phyloP scores from a whole-genome alignment of 2,797 vertebrate genomes.

The Ciconia nigra region DNA sequence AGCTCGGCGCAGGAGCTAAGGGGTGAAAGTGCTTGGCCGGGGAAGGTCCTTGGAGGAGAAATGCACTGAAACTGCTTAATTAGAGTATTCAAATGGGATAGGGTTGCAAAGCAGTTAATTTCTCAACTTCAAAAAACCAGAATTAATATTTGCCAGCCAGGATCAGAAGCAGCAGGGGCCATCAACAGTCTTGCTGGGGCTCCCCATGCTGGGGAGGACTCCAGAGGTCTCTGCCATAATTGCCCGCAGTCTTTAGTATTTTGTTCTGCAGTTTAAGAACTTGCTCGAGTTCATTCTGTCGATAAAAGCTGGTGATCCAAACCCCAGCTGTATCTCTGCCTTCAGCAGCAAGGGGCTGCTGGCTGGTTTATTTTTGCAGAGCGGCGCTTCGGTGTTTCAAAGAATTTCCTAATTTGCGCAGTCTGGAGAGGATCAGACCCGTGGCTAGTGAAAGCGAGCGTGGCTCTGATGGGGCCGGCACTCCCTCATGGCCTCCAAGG shows the following conservation, averaged over 20 bases:
- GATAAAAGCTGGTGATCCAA: neutral
- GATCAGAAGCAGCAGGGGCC: neutral
- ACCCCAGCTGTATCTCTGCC: neutral
- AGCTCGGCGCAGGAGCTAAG: neutral
- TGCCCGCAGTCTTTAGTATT: neutral
- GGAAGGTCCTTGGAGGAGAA: neutral
- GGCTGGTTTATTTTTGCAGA: neutral
- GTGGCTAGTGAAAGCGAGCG: neutral
- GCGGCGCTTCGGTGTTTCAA: fast-evolving
- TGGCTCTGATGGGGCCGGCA: neutral
- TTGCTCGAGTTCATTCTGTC: neutral
- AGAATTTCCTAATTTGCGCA: neutral
- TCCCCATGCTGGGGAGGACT: neutral
- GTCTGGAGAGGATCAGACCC: neutral
- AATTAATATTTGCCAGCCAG: neutral
- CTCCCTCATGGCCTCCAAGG: neutral
- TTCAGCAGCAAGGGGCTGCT: neutral
- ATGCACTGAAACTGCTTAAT: neutral
- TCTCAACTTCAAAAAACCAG: neutral
- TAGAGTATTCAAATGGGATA: neutral
- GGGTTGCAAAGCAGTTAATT: neutral
- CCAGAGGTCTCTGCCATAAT: neutral
- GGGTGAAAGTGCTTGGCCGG: neutral
- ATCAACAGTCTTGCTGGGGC: neutral
- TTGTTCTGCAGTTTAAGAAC: neutral